Percentiles rank a stretch among this genome's conserved stretches.
Conservation (phyloP, 2,797 vertebrate genomes). For the Notolabrus celidotus region DNA sequence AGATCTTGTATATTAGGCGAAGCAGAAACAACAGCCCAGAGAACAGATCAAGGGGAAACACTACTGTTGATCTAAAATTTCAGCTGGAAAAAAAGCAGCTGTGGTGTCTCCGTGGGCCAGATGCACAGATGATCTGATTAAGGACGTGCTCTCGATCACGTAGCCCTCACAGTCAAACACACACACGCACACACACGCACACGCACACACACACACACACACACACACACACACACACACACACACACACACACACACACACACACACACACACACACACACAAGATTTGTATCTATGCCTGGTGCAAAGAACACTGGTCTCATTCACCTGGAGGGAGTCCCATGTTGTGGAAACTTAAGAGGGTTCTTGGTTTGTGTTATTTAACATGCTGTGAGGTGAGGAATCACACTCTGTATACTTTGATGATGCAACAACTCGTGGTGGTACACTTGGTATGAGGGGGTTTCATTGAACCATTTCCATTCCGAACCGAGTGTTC, state of each 20-base stretch:
- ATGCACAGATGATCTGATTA: conserved; percentile 74
- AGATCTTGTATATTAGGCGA: neutral
- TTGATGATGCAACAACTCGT: neutral
- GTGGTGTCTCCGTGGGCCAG: conserved; percentile 51
- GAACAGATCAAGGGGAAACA: conserved; percentile 16
- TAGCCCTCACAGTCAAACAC: conserved; percentile 47
- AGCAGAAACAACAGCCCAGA: conserved; percentile 2
- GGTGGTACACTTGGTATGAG: neutral
- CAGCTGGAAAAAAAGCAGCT: conserved; percentile 69
- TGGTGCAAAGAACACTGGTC: conserved; percentile 7
- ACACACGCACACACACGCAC: no score
- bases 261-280: conserved; percentile 24
- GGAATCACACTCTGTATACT: neutral
- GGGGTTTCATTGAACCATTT: neutral
- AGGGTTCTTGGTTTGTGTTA: neutral
- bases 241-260: conserved; percentile 24
- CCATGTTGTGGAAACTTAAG: conserved; percentile 36
- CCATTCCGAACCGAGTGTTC: no score
- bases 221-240: conserved; percentile 24
- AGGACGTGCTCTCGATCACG: conserved; percentile 66
- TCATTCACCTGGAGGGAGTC: neutral
- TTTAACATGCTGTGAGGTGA: neutral
- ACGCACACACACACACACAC: conserved; percentile 23
- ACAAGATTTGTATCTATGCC: conserved; percentile 43
- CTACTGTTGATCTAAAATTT: conserved; percentile 15